phyloP scores from a whole-genome alignment of 2,888 invertebrate species.

The Drosophila paranaensis region DNA sequence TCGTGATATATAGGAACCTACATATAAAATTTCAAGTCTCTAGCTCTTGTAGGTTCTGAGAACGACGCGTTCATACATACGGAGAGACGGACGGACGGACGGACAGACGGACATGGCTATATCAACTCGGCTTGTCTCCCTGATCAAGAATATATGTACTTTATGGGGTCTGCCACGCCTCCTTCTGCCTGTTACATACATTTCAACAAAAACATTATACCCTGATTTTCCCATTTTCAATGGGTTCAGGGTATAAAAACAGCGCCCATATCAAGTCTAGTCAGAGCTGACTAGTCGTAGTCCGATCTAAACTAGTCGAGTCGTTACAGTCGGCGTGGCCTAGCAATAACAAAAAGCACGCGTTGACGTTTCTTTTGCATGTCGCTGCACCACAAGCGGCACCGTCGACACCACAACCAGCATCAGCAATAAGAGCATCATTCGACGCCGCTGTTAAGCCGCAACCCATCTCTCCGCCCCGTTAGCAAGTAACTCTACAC shows the following conservation, averaged over 20 bases:
- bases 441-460: constrained; percentile 47
- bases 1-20: too few species aligned
- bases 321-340: constrained; percentile 68
- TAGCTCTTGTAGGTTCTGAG: too few species aligned
- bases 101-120: too few species aligned
- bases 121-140: too few species aligned
- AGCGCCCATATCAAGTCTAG: constrained; percentile 69
- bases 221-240: too few species aligned
- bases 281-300: constrained; percentile 67
- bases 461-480: constrained; percentile 47
- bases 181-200: too few species aligned
- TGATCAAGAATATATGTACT: too few species aligned
- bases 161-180: too few species aligned
- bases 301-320: constrained; percentile 77
- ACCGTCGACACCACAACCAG: constrained; percentile 3
- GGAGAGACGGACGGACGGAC: too few species aligned
- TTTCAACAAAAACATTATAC: too few species aligned
- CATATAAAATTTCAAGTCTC: too few species aligned
- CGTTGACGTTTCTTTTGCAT: constrained; percentile 76
- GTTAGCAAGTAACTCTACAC: background rate
- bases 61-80: too few species aligned
- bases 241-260: constrained; percentile 12
- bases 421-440: constrained; percentile 26
- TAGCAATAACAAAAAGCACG: constrained; percentile 25
- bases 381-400: constrained; percentile 41